Evolutionary conservation across 2,888 invertebrate genomes (phyloP), one percentile per base, ranked within the genome.

Genomic region (Volucella inflata): DNA sequence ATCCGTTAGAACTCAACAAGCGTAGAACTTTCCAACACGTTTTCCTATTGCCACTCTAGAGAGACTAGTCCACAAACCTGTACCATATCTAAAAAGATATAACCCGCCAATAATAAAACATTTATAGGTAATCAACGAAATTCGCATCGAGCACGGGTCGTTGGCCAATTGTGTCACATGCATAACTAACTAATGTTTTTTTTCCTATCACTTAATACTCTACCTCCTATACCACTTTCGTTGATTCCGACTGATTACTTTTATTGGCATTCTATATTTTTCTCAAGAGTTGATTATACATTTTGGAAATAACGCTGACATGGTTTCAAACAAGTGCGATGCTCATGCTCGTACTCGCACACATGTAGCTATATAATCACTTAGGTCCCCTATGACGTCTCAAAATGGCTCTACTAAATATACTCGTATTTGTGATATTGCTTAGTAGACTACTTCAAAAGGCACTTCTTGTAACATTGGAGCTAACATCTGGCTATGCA

Each of bases 301-400:
- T 14, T 46, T 48, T 6, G 65, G 8, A 38, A 21, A 21, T 51
- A 51, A 38, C 21, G 65, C 48, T 67, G 75, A 17, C 50, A 53
- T 40, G 50, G 48, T 51, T 67, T n/a, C 75, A 57, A 65, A 75
- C 75, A 59, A 65, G n/a, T 12, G 76, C 53, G 68, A 68, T 21
- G 4, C 21, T 21, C 2, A 30, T 30, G 30, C 30, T 30, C 1
- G 30, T 30, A 30, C 30, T 30, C 1, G 30, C 4, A 30, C 30
- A 30, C 30, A 30, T 30, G 30, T 30, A 30, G 0, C 30, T 30
- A 30, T 75, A 65, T 65, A 40, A 59, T 38, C 59, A 44, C 51
- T 21, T 50, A 3, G 14, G 53, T 14, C n/a, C 11, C 30, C 10
- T 44, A 3, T 60, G 71, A 70, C 59, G 59, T 72, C 30, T 50